Evolutionary conservation across 2,888 invertebrate species (phyloP).

Genomic region (Vesta saturnalis): DNA sequence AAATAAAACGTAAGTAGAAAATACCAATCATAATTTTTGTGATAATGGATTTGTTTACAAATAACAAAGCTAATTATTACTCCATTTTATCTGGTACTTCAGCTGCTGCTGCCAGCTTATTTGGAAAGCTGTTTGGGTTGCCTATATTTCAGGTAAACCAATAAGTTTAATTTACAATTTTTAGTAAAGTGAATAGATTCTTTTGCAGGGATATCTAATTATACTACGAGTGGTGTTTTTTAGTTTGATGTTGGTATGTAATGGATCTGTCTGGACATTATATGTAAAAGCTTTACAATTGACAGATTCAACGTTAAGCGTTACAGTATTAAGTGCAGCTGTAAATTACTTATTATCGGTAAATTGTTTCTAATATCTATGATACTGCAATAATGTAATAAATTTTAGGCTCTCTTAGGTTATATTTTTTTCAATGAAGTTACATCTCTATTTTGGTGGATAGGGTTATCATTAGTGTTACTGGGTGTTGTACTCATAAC

Average conservation of each 20-base stretch:
- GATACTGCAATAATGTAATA: slow-evolving; percentile 10
- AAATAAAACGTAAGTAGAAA: no score
- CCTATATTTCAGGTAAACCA: slow-evolving; percentile 53
- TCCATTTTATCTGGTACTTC: slow-evolving; percentile 70
- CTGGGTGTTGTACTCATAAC: slow-evolving; percentile 75
- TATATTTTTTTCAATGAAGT: slow-evolving; percentile 75
- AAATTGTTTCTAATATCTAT: slow-evolving; percentile 25
- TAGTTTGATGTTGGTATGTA: slow-evolving; percentile 67
- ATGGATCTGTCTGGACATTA: slow-evolving; percentile 70
- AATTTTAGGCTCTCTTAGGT: slow-evolving; percentile 76
- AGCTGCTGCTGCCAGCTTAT: slow-evolving; percentile 70
- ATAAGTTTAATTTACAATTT: slow-evolving; percentile 26
- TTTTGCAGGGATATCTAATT: slow-evolving; percentile 54
- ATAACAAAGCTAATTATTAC: slow-evolving; percentile 46
- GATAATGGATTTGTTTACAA: no score
- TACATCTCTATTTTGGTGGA: slow-evolving; percentile 75
- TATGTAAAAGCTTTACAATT: slow-evolving; percentile 72
- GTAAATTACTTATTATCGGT: slow-evolving; percentile 74
- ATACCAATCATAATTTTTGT: no score
- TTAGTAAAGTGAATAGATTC: slow-evolving; percentile 27
- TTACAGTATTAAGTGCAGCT: slow-evolving; percentile 72
- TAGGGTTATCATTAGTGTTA: slow-evolving; percentile 75
- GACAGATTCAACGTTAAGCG: slow-evolving; percentile 68
- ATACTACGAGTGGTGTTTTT: slow-evolving; percentile 59
- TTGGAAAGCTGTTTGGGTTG: slow-evolving; percentile 72